phyloP scores from a whole-genome alignment of 1,140 invertebrate genomes.

The Neoseiulus cucumeris region DNA sequence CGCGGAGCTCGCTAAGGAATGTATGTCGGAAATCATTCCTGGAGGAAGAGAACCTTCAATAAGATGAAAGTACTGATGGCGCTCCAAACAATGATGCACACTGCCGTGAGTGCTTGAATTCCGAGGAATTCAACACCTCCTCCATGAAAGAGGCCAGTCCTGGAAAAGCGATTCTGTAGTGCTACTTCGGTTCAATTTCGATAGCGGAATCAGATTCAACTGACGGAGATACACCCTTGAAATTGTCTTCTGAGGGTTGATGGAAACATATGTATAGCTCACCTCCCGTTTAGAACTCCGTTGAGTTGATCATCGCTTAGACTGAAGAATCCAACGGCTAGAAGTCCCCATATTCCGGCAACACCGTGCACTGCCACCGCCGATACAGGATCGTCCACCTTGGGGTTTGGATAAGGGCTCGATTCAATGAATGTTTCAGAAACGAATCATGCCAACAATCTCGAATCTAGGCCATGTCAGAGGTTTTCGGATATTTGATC shows the following conservation, averaged over 20 bases:
- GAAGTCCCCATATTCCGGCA: conserved; percentile 41
- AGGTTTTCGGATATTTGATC: conserved; percentile 35
- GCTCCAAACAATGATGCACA: conserved; percentile 53
- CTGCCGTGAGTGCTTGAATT: conserved; percentile 45
- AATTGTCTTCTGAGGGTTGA: no score
- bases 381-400: conserved; percentile 73
- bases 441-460: no score
- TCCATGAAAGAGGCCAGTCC: conserved; percentile 31
- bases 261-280: background rate
- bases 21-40: background rate
- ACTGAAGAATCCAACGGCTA: conserved; percentile 60
- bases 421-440: no score
- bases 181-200: background rate
- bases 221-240: no score
- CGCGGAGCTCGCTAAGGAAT: background rate
- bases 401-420: no score
- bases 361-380: conserved; percentile 61
- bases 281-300: conserved; percentile 29
- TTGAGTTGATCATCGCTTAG: conserved; percentile 15
- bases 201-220: background rate
- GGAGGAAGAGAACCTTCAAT: conserved; percentile 29
- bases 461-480: no score
- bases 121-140: conserved; percentile 64
- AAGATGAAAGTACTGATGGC: conserved; percentile 42
- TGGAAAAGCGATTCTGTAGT: conserved; percentile 5